Evolutionary conservation across 2,888 invertebrate species (phyloP).

Genomic region (Agrochola litura): DNA sequence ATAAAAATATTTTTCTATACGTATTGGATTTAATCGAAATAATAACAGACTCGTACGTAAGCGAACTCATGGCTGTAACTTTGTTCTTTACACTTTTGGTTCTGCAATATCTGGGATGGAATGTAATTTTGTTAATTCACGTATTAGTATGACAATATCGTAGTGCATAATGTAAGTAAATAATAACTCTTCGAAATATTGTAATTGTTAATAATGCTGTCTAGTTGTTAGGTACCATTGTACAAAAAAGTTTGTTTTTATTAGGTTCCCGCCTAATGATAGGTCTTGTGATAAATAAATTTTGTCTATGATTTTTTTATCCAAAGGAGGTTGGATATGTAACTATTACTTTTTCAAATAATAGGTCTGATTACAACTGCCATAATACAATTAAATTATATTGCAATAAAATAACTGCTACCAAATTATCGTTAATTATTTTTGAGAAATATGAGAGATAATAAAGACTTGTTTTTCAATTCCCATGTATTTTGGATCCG

Average conservation of each 20-base stretch:
- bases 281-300: conserved; percentile 61
- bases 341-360: conserved; percentile 6
- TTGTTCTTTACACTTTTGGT: conserved; percentile 71
- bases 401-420: conserved; percentile 47
- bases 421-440: conserved; percentile 23
- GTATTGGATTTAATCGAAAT: conserved; percentile 79
- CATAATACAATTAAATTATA: conserved; percentile 26
- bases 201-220: conserved; percentile 82
- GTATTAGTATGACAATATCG: conserved; percentile 88
- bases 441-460: conserved; percentile 53
- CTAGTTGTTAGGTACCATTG: conserved; percentile 76
- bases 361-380: conserved; percentile 30
- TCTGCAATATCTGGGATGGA: conserved; percentile 88
- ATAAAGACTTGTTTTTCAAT: conserved; percentile 45
- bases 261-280: conserved; percentile 76
- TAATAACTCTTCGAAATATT: conserved; percentile 77
- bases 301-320: conserved; percentile 54
- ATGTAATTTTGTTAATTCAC: conserved; percentile 76
- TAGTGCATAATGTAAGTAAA: conserved; percentile 78
- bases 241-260: conserved; percentile 67
- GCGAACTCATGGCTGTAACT: conserved; percentile 79
- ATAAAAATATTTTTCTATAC: conserved; percentile 86
- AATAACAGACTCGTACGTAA: conserved; percentile 71
- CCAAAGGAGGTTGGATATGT: conserved; percentile 40
- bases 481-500: conserved; percentile 30